phyloP scores from a whole-genome alignment of 2,113 vertebrate genomes.

The Phoenicopterus ruber region DNA sequence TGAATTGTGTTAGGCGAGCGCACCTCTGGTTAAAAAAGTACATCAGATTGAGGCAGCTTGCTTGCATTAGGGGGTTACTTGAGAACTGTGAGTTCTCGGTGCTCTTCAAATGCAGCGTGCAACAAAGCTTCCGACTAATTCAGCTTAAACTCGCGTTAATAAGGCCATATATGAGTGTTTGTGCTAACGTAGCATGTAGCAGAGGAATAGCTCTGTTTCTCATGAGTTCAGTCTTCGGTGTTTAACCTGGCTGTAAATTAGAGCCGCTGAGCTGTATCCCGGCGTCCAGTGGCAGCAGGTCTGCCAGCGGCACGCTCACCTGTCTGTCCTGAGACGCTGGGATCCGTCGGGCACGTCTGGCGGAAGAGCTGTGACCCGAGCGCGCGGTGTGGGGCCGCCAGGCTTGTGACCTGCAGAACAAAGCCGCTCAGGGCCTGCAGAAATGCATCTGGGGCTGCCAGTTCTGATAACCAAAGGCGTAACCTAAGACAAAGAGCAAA shows the following conservation, averaged over 20 bases:
- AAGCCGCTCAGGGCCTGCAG: fast-evolving
- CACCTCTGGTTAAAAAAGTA: not conserved
- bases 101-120: not conserved
- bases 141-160: not conserved
- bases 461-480: not conserved
- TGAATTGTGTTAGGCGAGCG: not conserved
- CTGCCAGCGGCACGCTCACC: fast-evolving
- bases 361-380: not conserved
- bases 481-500: not conserved
- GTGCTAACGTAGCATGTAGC: not conserved
- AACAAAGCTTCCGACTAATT: not conserved
- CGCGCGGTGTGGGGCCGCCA: fast-evolving
- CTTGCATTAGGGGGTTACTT: not conserved
- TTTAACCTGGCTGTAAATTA: not conserved
- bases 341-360: fast-evolving
- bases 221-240: not conserved
- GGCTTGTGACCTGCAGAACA: not conserved
- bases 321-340: fast-evolving
- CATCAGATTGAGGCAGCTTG: not conserved
- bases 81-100: not conserved
- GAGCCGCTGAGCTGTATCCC: not conserved
- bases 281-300: not conserved
- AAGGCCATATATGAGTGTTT: fast-evolving
- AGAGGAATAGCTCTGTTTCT: not conserved
- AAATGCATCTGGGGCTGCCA: not conserved